phyloP scores from a whole-genome alignment of 2,113 vertebrate species.

The Chloropsis cyanopogon region DNA sequence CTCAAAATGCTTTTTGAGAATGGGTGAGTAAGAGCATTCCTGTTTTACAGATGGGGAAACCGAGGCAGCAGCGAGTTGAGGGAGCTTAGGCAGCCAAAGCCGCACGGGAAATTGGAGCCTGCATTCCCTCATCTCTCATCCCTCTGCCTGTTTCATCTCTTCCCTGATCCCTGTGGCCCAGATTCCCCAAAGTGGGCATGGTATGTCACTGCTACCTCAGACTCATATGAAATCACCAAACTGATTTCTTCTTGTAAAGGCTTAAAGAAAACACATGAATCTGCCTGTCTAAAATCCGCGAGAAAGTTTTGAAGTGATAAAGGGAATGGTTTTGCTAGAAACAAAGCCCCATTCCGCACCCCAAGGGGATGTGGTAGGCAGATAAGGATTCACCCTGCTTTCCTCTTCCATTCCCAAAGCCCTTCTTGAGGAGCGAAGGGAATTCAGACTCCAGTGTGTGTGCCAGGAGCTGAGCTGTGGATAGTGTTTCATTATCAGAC shows the following conservation, averaged over 20 bases:
- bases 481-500: constrained; percentile 38
- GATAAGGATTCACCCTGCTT: constrained; percentile 57
- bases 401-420: constrained; percentile 36
- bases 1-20: neutral
- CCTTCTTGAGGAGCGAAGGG: neutral
- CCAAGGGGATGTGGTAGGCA: constrained; percentile 3
- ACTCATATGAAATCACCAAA: neutral
- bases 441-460: neutral
- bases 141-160: neutral
- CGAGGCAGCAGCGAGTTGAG: neutral
- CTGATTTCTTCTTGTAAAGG: neutral
- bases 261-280: constrained; percentile 48
- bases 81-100: neutral
- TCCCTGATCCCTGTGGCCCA: neutral
- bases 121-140: neutral
- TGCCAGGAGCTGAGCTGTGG: constrained; percentile 13
- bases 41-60: neutral
- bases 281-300: neutral
- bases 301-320: neutral
- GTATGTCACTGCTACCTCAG: neutral
- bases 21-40: neutral
- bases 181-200: neutral
- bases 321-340: constrained; percentile 57
- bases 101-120: neutral
- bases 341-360: constrained; percentile 42